Conservation (phyloP, 2,888 invertebrate genomes). For the Argyresthia goedartella region DNA sequence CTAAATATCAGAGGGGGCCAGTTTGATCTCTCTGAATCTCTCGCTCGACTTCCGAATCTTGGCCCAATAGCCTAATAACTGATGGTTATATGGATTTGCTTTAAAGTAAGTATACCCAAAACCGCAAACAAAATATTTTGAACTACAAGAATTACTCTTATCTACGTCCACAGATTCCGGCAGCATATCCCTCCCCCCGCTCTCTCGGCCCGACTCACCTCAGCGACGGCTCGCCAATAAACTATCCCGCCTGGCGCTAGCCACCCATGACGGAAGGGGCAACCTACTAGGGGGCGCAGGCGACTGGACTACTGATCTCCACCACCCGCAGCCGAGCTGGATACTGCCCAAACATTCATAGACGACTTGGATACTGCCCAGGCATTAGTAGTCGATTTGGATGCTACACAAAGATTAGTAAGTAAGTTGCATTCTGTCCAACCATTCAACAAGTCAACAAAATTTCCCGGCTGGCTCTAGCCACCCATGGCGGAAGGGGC, state of each 20-base stretch:
- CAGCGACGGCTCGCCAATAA: slow-evolving; percentile 84
- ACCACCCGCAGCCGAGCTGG: slow-evolving; percentile 48
- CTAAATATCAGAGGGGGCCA: no score
- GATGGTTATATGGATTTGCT: no score
- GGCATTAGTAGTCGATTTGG: neutral
- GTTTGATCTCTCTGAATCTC: no score
- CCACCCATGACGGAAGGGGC: slow-evolving; percentile 92
- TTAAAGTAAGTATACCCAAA: no score
- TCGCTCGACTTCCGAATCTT: no score
- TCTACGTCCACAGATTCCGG: slow-evolving; percentile 40
- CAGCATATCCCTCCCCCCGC: slow-evolving; percentile 56
- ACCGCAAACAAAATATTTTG: no score
- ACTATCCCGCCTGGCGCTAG: slow-evolving; percentile 85
- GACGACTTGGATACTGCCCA: slow-evolving; percentile 1
- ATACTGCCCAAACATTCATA: slow-evolving; percentile 49
- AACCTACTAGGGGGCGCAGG: slow-evolving; percentile 90
- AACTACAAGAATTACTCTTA: no score
- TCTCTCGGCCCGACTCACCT: slow-evolving; percentile 65
- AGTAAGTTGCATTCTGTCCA: no score
- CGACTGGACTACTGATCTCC: slow-evolving; percentile 66
- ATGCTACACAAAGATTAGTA: neutral
- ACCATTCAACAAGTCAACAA: slow-evolving; percentile 68
- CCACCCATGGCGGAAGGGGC: slow-evolving; percentile 91
- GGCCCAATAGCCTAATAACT: no score
- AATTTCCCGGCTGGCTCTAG: slow-evolving; percentile 85